Conservation (phyloP, 2,888 invertebrate species). For the Microctonus hyperodae region DNA sequence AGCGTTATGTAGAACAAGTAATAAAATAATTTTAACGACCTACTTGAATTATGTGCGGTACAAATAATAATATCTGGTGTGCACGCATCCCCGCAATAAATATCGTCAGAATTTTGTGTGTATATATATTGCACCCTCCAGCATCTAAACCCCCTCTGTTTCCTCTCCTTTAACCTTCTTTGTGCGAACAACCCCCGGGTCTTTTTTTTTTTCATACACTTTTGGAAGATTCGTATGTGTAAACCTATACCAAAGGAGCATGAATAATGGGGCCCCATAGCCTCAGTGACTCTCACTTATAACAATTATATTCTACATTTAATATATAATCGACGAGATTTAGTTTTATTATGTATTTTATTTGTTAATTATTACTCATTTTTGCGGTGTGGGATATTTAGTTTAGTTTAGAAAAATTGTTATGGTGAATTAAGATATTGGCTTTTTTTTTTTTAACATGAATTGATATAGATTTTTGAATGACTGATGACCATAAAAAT, state of each 20-base stretch:
- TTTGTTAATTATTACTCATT: no score
- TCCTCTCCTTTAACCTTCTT: slow-evolving; percentile 21
- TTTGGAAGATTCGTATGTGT: neutral
- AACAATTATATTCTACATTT: neutral
- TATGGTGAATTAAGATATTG: no score
- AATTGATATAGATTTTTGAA: no score
- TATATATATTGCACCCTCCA: slow-evolving; percentile 7
- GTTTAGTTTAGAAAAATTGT: no score
- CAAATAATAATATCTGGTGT: slow-evolving; percentile 57
- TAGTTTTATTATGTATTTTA: no score
- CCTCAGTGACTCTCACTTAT: slow-evolving; percentile 20
- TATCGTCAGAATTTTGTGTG: slow-evolving; percentile 44
- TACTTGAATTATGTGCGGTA: slow-evolving; percentile 59
- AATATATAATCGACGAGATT: neutral
- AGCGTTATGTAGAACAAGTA: slow-evolving; percentile 52
- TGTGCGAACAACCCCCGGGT: slow-evolving; percentile 39
- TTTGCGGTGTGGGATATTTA: no score
- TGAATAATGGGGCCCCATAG: neutral
- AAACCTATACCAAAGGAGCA: neutral
- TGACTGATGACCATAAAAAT: no score
- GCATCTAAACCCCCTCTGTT: no score
- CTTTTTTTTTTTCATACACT: slow-evolving; percentile 1
- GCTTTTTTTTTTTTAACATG: no score
- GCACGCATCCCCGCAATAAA: slow-evolving; percentile 59
- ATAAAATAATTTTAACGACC: slow-evolving; percentile 61